These are phyloP conservation scores for Drusus annulatus DNA, from an alignment of 1,140 invertebrate genomes.

Conservation along the genomic window DNA sequence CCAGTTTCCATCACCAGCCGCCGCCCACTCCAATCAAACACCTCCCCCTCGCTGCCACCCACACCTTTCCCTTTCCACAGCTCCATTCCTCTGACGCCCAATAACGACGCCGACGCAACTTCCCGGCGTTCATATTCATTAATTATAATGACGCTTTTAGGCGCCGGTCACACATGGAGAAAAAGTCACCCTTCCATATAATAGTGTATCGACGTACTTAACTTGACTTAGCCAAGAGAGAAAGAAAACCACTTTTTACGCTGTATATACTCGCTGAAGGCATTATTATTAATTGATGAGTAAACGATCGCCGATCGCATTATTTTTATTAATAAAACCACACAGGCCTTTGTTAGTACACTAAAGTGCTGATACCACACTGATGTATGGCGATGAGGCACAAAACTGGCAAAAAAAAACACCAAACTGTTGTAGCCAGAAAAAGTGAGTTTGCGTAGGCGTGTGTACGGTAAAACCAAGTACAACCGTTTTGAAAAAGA, in stretches of 20 bases:
- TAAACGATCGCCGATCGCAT: no score
- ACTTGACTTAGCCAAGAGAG: not conserved
- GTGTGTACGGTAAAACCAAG: no score
- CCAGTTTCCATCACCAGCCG: not conserved
- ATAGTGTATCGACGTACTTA: not conserved
- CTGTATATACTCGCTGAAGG: not conserved
- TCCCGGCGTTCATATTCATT: constrained; percentile 40
- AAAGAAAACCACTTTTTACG: not conserved
- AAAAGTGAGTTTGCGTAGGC: no score
- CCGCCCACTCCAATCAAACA: not conserved
- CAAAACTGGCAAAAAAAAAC: no score
- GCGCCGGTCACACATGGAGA: constrained; percentile 23
- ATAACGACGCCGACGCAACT: constrained; percentile 37
- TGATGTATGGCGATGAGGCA: no score
- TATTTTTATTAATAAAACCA: no score
- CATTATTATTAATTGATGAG: no score
- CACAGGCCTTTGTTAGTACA: no score
- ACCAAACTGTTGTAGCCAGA: no score
- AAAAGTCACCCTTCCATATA: constrained; percentile 2
- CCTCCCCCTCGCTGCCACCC: not conserved
- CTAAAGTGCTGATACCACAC: no score
- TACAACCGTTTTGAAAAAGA: no score
- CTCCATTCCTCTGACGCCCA: constrained; percentile 2
- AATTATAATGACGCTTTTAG: constrained; percentile 40
- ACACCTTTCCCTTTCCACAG: not conserved